These are phyloP conservation scores for Sebastes minor DNA, from an alignment of 2,797 vertebrate species.

Conservation along the genomic window DNA sequence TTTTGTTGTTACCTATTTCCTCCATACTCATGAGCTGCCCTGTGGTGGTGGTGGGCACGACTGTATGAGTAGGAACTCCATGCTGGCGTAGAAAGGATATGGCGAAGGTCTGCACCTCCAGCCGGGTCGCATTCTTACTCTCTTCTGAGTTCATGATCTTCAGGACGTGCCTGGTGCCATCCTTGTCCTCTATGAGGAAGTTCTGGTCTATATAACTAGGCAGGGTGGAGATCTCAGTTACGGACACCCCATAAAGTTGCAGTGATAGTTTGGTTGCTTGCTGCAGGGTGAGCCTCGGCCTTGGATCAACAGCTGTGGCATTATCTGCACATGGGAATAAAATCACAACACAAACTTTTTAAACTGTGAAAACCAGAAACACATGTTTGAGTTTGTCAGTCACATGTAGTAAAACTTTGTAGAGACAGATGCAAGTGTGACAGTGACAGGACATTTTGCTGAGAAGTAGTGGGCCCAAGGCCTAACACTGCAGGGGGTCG, in stretches of 20 bases:
- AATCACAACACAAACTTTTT: not conserved
- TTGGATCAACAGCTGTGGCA: conserved; percentile 20
- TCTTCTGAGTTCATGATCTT: conserved; percentile 84
- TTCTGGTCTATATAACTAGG: conserved; percentile 91
- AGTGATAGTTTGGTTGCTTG: conserved; percentile 72
- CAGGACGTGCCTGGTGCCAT: conserved; percentile 77
- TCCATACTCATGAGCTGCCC: conserved; percentile 78
- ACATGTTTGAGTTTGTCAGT: not conserved
- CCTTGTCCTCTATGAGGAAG: conserved; percentile 67
- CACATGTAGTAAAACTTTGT: not conserved
- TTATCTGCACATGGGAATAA: not conserved
- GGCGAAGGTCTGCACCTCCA: conserved; percentile 80
- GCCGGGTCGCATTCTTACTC: conserved; percentile 74
- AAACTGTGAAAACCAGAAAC: not conserved
- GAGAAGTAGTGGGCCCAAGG: too few species aligned
- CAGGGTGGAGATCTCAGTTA: conserved; percentile 69
- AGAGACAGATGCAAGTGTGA: not conserved
- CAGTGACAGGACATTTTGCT: not conserved
- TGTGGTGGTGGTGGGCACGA: conserved; percentile 52
- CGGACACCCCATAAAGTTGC: conserved; percentile 79
- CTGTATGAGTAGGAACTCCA: conserved; percentile 80
- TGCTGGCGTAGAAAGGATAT: conserved; percentile 79
- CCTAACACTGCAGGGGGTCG: too few species aligned
- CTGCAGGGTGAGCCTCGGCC: conserved; percentile 69
- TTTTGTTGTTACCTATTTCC: conserved; percentile 71